A percentile compares a stretch with the other conserved stretches of the same genome.
phyloP scores from a whole-genome alignment of 1,140 invertebrate species.

The Physella acuta region DNA sequence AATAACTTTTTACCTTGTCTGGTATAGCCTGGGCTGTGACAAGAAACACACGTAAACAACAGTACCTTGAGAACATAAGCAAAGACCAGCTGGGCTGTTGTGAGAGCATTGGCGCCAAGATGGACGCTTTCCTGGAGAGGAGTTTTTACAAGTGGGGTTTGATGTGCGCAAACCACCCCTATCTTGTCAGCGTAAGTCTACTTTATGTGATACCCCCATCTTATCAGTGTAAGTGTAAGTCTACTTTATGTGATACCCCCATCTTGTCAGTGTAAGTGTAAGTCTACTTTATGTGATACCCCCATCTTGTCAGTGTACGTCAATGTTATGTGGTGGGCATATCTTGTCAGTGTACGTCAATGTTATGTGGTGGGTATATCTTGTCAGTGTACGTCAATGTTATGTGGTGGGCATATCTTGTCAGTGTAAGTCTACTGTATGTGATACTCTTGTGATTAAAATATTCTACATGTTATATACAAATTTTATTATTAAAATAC shows the following conservation, averaged over 20 bases:
- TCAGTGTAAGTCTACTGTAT: too few species aligned
- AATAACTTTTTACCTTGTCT: too few species aligned
- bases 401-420: too few species aligned
- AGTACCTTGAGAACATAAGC: conserved; percentile 12
- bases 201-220: neutral
- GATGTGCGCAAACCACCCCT: conserved; percentile 78
- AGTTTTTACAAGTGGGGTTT: conserved; percentile 79
- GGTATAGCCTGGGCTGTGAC: conserved; percentile 6
- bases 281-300: conserved; percentile 43
- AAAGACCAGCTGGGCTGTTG: conserved; percentile 37
- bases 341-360: neutral
- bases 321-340: conserved; percentile 40
- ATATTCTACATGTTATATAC: too few species aligned
- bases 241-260: conserved; percentile 40
- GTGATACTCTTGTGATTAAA: too few species aligned
- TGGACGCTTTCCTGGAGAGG: conserved; percentile 75
- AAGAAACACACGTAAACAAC: conserved; percentile 10
- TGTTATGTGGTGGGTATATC: too few species aligned
- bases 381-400: too few species aligned
- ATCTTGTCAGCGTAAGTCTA: conserved; percentile 71
- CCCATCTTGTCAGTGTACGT: neutral
- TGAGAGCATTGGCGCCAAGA: conserved; percentile 76
- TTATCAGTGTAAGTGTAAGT: too few species aligned
- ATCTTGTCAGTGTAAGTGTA: neutral
- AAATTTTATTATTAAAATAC: too few species aligned